phyloP scores from a whole-genome alignment of 2,888 invertebrate genomes.

The Nemapogon koenigi region DNA sequence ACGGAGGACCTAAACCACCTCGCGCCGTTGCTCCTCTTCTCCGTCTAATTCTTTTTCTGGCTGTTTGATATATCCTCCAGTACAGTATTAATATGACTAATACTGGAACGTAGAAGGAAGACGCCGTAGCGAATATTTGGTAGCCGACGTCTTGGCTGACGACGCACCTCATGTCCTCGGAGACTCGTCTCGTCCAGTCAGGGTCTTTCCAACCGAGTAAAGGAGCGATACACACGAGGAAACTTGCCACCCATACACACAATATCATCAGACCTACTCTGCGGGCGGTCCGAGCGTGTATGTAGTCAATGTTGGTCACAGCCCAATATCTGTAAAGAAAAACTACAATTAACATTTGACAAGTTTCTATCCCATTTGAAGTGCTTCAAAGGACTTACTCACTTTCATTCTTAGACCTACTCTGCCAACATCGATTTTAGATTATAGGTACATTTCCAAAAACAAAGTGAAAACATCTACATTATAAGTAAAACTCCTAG shows the following conservation, averaged over 20 bases:
- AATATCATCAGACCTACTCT: constrained; percentile 83
- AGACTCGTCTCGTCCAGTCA: constrained; percentile 60
- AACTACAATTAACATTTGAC: background rate
- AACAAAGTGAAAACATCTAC: constrained; percentile 20
- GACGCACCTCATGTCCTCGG: constrained; percentile 73
- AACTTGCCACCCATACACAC: constrained; percentile 83
- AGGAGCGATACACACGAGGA: constrained; percentile 87
- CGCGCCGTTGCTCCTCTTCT: constrained; percentile 67
- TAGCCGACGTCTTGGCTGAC: constrained; percentile 86
- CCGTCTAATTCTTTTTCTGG: constrained; percentile 82
- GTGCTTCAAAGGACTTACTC: no score
- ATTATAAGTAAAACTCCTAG: no score
- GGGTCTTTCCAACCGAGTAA: constrained; percentile 83
- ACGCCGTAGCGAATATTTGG: constrained; percentile 89
- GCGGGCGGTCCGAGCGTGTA: constrained; percentile 79
- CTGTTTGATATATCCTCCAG: constrained; percentile 90
- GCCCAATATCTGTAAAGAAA: constrained; percentile 88
- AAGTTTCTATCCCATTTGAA: no score
- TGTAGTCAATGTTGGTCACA: constrained; percentile 90
- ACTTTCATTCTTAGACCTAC: no score
- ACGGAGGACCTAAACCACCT: constrained; percentile 47
- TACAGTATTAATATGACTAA: constrained; percentile 87
- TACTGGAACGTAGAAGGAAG: constrained; percentile 91
- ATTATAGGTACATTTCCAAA: no score
- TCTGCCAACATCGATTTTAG: no score